phyloP scores from a whole-genome alignment of 2,888 invertebrate species.

The Zhengitettix transpicula region DNA sequence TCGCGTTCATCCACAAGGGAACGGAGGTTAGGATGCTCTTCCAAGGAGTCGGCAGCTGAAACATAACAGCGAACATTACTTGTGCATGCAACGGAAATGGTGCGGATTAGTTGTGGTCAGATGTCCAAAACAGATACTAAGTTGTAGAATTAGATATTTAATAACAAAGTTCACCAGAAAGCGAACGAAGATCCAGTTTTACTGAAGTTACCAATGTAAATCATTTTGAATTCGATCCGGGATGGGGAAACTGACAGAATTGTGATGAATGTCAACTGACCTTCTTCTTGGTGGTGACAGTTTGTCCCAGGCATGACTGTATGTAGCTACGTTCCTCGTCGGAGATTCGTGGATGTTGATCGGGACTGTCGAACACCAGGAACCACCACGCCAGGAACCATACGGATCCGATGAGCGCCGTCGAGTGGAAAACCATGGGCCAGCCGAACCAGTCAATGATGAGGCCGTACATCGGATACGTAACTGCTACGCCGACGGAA shows the following conservation, averaged over 20 bases:
- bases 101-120: too few relatives aligned
- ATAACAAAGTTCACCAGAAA: too few relatives aligned
- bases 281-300: not conserved
- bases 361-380: not conserved
- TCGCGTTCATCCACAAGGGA: slow-evolving; percentile 45
- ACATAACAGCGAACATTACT: slow-evolving; percentile 7
- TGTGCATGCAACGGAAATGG: too few relatives aligned
- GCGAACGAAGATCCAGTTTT: too few relatives aligned
- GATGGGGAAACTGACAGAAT: too few relatives aligned
- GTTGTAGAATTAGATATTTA: too few relatives aligned
- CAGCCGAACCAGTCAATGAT: not conserved
- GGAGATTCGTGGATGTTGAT: not conserved
- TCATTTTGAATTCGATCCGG: too few relatives aligned
- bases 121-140: too few relatives aligned
- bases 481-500: not conserved
- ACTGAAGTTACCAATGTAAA: too few relatives aligned
- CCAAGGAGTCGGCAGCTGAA: slow-evolving; percentile 41
- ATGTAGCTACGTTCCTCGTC: not conserved
- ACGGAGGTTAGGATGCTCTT: slow-evolving; percentile 36
- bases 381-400: not conserved
- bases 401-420: not conserved
- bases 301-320: not conserved
- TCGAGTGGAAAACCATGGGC: not conserved
- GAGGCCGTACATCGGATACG: not conserved
- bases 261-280: too few relatives aligned